Base-by-base conservation (phyloP, 2,113 vertebrate species). In the Sapayoa aenigma region DNA sequence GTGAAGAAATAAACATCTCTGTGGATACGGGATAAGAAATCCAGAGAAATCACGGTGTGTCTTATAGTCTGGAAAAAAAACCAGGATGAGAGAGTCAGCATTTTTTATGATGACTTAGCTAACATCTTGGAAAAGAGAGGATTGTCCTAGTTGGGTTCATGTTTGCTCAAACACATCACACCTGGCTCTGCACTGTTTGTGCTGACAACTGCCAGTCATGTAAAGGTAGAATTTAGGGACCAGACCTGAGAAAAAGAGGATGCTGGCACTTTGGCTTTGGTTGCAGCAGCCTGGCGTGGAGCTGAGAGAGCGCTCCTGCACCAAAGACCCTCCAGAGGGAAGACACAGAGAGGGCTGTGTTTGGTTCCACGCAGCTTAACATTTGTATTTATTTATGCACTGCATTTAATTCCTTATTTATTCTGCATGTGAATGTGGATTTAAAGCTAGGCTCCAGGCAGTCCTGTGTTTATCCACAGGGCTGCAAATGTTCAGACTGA, bases 341-440 rank as follows among this genome's bases (percentile, higher is more conserved):
- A 69, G 80, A 60, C 90, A 89, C 85, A 84, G 83, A 74, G 85
- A 8, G 33, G 79, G 50, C 83, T 58, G 73, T 69, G 88, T 84
- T 58, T 17, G 59, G 82, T 78, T 87, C 90, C 3, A 10, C 21
- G 3, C 85, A 0, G 11, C 76, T 75, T 39, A n/a, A 60, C 18
- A 11, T 65, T 95, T 60, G 73, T 84, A 53, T 94, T 97, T 97
- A 96, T 96, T 96, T 90, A 84, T 53, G 76, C 69, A 31, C 67
- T 17, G 0, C 20, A 2, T 84, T 93, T 72, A 94, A 89, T 81
- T 92, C 91, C 95, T 97, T 95, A 95, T 96, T 97, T 96, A 93
- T 89, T 84, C 92, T 94, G 58, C 65, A 5, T 75, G 35, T 25
- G 80, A 89, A 68, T 0, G 1, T 5, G 46, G 94, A 55, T 76